Evolutionary conservation across 1,140 invertebrate species (phyloP).

Genomic region (Varroa destructor): DNA sequence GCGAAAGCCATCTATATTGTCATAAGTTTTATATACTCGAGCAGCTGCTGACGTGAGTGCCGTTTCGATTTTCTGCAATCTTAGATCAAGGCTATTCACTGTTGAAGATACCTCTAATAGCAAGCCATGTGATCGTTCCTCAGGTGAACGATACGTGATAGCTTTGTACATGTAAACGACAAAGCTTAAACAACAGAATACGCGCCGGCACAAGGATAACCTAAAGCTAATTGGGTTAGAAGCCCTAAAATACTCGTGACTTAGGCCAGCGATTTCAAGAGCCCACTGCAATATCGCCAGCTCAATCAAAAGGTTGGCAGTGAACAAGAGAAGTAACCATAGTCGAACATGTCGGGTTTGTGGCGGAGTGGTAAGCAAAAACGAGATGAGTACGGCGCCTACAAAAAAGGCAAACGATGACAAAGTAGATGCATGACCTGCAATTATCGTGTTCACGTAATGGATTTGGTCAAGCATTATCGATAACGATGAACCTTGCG

Average conservation of each 20-base stretch:
- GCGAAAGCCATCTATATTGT: background rate
- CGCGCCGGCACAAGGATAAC: background rate
- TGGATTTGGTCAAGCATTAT: slow-evolving; percentile 20
- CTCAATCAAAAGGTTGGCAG: slow-evolving; percentile 16
- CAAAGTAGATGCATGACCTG: slow-evolving; percentile 8
- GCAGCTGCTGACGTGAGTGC: slow-evolving; percentile 1
- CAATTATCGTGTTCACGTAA: slow-evolving; percentile 16
- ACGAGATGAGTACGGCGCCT: background rate
- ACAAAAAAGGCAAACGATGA: slow-evolving; percentile 22
- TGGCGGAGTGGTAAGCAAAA: background rate
- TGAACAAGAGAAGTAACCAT: slow-evolving; percentile 11
- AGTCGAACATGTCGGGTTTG: slow-evolving; percentile 9
- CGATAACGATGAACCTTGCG: slow-evolving; percentile 20
- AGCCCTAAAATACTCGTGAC: slow-evolving; percentile 19
- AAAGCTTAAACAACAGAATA: slow-evolving; percentile 21
- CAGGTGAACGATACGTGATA: slow-evolving; percentile 10
- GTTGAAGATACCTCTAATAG: background rate
- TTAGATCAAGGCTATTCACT: background rate
- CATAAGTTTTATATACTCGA: slow-evolving; percentile 4
- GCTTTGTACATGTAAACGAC: slow-evolving; percentile 24
- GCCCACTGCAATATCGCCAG: slow-evolving; percentile 20
- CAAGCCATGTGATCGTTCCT: slow-evolving; percentile 7
- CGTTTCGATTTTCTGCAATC: slow-evolving; percentile 18
- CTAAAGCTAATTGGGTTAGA: slow-evolving; percentile 9
- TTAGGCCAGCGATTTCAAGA: slow-evolving; percentile 13